These are phyloP conservation scores for Anastatus disparis DNA, from an alignment of 1,140 invertebrate genomes.

Conservation along the genomic window DNA sequence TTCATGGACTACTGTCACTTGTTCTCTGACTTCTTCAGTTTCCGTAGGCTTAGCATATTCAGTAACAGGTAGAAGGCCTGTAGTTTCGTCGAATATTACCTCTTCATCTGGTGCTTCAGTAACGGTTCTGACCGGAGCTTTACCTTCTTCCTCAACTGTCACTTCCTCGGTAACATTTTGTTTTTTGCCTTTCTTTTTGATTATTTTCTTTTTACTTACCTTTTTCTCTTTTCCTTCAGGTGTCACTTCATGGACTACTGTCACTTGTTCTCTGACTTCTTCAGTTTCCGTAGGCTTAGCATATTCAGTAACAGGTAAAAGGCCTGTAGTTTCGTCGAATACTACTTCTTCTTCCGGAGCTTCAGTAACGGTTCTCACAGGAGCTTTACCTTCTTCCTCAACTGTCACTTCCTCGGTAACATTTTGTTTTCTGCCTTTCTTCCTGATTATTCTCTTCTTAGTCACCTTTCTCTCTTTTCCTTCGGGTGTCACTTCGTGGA, in stretches of 20 bases:
- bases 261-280: constrained; percentile 36
- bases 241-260: not conserved
- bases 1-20: constrained; percentile 10
- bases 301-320: not conserved
- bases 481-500: constrained; percentile 32
- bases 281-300: constrained; percentile 28
- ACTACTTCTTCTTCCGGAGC: constrained; percentile 43
- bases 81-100: constrained; percentile 44
- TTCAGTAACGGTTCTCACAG: constrained; percentile 43
- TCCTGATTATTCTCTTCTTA: constrained; percentile 54
- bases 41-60: constrained; percentile 35
- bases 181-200: constrained; percentile 57
- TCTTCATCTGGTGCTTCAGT: constrained; percentile 44
- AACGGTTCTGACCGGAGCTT: constrained; percentile 57
- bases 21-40: constrained; percentile 36
- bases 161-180: constrained; percentile 65
- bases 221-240: constrained; percentile 38
- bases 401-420: constrained; percentile 65
- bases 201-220: constrained; percentile 33
- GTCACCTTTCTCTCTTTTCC: constrained; percentile 41
- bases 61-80: constrained; percentile 2
- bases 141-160: constrained; percentile 65
- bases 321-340: constrained; percentile 34
- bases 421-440: constrained; percentile 54
- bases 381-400: constrained; percentile 49